These are phyloP conservation scores for Micropoecilia bifurca DNA, from an alignment of 2,797 vertebrate species.

Conservation along the genomic window DNA sequence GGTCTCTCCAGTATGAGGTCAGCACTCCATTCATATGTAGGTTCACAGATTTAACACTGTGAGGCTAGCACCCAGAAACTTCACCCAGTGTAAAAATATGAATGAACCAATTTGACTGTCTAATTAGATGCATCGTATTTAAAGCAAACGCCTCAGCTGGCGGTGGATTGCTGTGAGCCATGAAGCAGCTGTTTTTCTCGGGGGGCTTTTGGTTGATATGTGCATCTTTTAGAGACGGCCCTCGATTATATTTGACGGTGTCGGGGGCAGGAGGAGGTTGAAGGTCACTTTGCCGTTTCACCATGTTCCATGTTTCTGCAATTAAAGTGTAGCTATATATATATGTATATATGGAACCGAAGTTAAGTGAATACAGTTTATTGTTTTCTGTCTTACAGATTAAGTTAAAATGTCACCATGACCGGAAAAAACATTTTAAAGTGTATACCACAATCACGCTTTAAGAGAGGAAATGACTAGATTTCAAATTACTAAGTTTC, in stretches of 20 bases:
- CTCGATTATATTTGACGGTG: constrained; percentile 11
- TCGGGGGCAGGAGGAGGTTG: neutral
- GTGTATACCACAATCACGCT: neutral
- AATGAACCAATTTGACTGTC: constrained; percentile 43
- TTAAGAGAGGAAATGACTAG: neutral
- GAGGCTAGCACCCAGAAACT: constrained; percentile 15
- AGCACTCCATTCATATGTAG: constrained; percentile 7
- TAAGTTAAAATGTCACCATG: neutral
- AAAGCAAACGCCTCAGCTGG: constrained; percentile 40
- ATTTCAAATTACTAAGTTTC: neutral
- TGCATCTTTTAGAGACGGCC: constrained; percentile 16
- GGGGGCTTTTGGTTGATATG: constrained; percentile 3
- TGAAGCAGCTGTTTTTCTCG: constrained; percentile 17
- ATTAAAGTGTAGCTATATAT: constrained; percentile 76
- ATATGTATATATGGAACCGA: neutral
- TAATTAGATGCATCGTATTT: constrained; percentile 56
- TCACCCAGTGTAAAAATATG: constrained; percentile 1
- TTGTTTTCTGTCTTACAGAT: neutral
- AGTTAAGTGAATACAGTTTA: neutral
- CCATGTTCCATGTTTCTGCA: constrained; percentile 78
- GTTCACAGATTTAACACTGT: constrained; percentile 15
- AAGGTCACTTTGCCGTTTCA: constrained; percentile 54
- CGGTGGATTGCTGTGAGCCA: constrained; percentile 5
- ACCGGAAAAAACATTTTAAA: neutral
- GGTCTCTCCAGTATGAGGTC: constrained; percentile 12